phyloP scores from a whole-genome alignment of 2,113 vertebrate genomes.

The Percina caprodes region DNA sequence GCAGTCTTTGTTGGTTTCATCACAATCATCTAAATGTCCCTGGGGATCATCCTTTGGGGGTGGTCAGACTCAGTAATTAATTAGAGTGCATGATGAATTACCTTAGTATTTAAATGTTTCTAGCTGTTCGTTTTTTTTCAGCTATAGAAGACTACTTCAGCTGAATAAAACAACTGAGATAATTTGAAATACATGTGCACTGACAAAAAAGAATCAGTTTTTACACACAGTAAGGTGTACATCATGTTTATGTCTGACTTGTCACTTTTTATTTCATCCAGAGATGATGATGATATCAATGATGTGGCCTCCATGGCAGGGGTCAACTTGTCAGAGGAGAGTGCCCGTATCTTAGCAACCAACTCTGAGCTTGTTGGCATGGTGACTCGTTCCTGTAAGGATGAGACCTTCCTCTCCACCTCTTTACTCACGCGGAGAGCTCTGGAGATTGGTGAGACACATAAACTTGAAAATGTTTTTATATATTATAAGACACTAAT shows the following conservation, averaged over 20 bases:
- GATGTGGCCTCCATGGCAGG: conserved; percentile 95
- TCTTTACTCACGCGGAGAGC: conserved; percentile 88
- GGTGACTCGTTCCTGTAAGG: conserved; percentile 92
- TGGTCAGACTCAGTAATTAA: too few species aligned
- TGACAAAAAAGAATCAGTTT: neutral
- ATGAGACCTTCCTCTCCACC: conserved; percentile 90
- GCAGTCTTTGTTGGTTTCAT: neutral
- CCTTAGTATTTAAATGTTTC: neutral
- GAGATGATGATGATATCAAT: conserved; percentile 95
- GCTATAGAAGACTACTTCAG: neutral
- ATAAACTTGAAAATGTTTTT: neutral
- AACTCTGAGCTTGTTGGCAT: conserved; percentile 91
- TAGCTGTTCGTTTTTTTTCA: neutral
- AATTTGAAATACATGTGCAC: neutral
- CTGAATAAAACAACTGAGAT: neutral
- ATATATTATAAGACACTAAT: too few species aligned
- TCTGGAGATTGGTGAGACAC: conserved; percentile 89
- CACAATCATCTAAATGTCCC: neutral
- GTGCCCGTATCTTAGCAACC: conserved; percentile 91
- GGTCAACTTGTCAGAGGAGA: conserved; percentile 94
- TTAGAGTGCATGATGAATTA: neutral
- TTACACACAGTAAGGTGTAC: neutral
- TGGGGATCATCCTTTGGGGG: too few species aligned
- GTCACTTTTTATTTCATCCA: conserved; percentile 51
- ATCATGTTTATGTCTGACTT: neutral